Evolutionary conservation across 2,888 invertebrate species (phyloP).

Genomic region (Synanthedon formicaeformis): DNA sequence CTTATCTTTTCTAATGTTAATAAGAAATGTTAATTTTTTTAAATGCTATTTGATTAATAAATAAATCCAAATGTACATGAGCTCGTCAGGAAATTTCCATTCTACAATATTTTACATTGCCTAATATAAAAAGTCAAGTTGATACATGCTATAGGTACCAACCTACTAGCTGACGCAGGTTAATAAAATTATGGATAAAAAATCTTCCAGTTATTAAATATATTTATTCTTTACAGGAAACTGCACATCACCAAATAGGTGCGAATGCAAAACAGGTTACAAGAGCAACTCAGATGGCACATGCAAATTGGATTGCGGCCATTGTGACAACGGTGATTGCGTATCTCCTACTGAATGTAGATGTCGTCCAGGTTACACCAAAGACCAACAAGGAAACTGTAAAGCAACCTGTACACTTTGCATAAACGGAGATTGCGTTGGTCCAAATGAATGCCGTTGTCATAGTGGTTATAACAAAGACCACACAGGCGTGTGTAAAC

Average conservation of each 20-base stretch:
- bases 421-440: constrained; percentile 54
- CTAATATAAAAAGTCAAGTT: too few species aligned
- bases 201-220: not conserved
- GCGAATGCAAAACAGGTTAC: constrained; percentile 70
- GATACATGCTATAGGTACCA: too few species aligned
- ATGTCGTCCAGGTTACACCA: constrained; percentile 36
- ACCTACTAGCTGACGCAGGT: too few species aligned
- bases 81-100: too few species aligned
- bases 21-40: too few species aligned
- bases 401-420: constrained; percentile 35
- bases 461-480: constrained; percentile 20
- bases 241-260: constrained; percentile 68
- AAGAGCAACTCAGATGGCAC: constrained; percentile 42
- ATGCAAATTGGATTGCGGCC: constrained; percentile 50
- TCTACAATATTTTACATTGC: too few species aligned
- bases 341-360: constrained; percentile 61
- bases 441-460: constrained; percentile 64
- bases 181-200: too few species aligned
- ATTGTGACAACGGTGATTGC: constrained; percentile 53
- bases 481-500: constrained; percentile 12
- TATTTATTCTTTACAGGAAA: constrained; percentile 36
- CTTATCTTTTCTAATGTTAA: too few species aligned
- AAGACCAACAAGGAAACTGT: constrained; percentile 7
- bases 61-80: too few species aligned
- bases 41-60: too few species aligned